These are phyloP conservation scores for Xiphorhynchus elegans DNA, from an alignment of 2,113 vertebrate genomes.

Conservation along the genomic window DNA sequence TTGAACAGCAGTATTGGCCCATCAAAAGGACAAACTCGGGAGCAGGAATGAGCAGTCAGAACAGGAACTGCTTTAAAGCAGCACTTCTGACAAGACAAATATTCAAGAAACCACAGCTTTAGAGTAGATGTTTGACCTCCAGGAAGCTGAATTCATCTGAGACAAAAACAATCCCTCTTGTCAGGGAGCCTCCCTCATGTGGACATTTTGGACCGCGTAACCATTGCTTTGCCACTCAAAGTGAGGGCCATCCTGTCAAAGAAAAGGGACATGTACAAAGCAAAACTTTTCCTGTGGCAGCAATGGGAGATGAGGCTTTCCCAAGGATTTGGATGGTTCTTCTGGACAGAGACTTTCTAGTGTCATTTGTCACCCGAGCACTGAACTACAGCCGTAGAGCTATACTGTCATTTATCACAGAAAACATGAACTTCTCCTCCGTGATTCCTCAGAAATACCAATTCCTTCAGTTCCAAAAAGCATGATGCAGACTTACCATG, in stretches of 20 bases:
- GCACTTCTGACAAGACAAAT: not conserved
- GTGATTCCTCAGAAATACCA: not conserved
- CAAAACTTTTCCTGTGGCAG: not conserved
- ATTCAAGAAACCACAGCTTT: not conserved
- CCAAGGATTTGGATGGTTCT: not conserved
- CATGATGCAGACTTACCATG: not conserved
- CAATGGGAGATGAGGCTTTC: not conserved
- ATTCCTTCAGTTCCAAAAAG: not conserved
- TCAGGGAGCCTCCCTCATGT: fast-evolving
- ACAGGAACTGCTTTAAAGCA: not conserved
- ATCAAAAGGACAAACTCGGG: not conserved
- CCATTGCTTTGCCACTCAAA: not conserved
- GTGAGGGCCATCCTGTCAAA: not conserved
- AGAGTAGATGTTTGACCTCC: not conserved
- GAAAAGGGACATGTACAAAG: not conserved
- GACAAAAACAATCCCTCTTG: not conserved
- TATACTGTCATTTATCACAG: not conserved
- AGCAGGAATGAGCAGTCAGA: not conserved
- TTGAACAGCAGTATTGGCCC: not conserved
- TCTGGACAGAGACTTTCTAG: not conserved
- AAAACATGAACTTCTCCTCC: not conserved
- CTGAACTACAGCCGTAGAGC: not conserved
- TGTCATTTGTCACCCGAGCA: not conserved
- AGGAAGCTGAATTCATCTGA: not conserved
- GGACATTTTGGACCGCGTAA: not conserved